Percentiles rank a stretch among this genome's conserved stretches.
Evolutionary conservation across 2,888 invertebrate genomes (phyloP).

Genomic region (Disparrhopalites patrizii): DNA sequence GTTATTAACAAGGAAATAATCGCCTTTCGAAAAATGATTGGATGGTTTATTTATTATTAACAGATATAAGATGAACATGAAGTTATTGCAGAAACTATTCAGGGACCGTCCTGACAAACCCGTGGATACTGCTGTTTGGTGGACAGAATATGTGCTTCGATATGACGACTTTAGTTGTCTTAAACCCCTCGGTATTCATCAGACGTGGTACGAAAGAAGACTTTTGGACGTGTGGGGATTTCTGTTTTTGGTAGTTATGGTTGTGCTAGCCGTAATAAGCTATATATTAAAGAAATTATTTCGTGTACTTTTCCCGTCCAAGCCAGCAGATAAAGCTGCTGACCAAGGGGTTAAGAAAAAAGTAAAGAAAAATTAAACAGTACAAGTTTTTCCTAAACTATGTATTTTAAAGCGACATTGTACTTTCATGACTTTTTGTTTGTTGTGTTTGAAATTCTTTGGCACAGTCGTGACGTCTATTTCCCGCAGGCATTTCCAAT

Average conservation of each 20-base stretch:
- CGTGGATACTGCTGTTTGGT: constrained; percentile 33
- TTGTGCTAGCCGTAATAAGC: neutral
- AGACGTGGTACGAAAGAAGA: constrained; percentile 26
- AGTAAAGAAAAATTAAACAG: too few relatives aligned
- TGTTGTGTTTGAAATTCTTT: too few relatives aligned
- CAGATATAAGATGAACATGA: constrained; percentile 32
- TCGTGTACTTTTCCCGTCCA: neutral
- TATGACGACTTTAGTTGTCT: constrained; percentile 15
- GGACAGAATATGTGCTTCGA: constrained; percentile 39
- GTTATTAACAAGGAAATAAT: neutral
- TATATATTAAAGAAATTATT: neutral
- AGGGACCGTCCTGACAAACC: constrained; percentile 33
- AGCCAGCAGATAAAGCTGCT: neutral
- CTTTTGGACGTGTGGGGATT: constrained; percentile 25
- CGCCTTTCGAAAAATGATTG: neutral
- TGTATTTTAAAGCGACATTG: too few relatives aligned
- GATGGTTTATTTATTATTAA: neutral
- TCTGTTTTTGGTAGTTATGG: constrained; percentile 1
- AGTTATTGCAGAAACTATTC: constrained; percentile 24
- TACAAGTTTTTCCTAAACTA: too few relatives aligned
- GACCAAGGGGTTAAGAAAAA: too few relatives aligned
- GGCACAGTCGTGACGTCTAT: too few relatives aligned
- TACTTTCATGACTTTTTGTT: too few relatives aligned
- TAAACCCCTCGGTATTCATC: constrained; percentile 20
- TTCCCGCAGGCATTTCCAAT: too few relatives aligned